Base-by-base conservation (phyloP, 2,797 vertebrate genomes). In the Sebastes matsubarae region DNA sequence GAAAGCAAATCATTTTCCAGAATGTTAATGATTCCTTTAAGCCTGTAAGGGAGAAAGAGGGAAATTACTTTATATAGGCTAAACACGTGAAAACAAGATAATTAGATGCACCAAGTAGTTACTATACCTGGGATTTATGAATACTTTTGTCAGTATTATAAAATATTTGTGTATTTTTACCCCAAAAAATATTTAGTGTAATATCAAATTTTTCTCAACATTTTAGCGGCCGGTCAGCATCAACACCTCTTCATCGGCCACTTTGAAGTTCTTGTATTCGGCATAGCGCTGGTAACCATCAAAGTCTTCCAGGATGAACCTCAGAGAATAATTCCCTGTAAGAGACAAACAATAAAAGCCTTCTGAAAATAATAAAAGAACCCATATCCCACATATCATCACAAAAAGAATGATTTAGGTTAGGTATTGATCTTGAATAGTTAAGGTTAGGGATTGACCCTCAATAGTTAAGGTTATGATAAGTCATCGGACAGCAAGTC, bases 281-380 rank as follows among this genome's bases (percentile, higher is more conserved):
- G 98, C 98, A 67, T 96, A 97, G 55, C 97, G 93, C 12, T 92
- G 93, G 66, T 94, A 94, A 82, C 95, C 96, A 75, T 97, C 96
- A 94, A 99, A 99, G 93, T 99, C 98, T 77, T 92, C 91, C 75
- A 99, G 91, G 89, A 97, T 93, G 4, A 99, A 97, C 94, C 96
- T 97, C 87, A 99, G 91, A 73, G 93, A 96, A 80, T 98, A 98
- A 85, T 98, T 96, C 57, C 95, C 98, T 99, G 80, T 1, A 91
- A 82, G 0, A 86, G n/a, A 75, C 24, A 85, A 69, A 58, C 5
- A 68, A 46, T 18, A 20, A 20, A 80, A 27, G 3, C 3, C 8
- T n/a, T 58, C 11, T 24, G 10, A 55, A 65, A 50, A 46, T 42
- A 60, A n/a, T 2, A 20, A 22, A 34, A 6, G 16, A 12, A 36